phyloP scores from a whole-genome alignment of 92 coral and sea anemone species.

The Epizoanthus fatuus region DNA sequence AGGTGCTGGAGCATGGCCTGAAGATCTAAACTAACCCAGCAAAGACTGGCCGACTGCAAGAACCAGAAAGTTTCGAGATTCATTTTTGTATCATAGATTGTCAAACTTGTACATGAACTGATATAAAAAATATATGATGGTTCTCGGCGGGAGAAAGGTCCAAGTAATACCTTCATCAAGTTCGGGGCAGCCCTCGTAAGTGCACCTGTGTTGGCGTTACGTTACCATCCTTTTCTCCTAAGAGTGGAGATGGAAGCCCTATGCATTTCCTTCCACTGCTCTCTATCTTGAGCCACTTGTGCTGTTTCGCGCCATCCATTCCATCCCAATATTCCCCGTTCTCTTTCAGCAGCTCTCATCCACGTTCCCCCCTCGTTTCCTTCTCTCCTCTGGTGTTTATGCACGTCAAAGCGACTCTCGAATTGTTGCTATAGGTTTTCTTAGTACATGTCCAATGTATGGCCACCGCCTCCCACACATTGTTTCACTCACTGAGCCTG shows the following conservation, averaged over 20 bases:
- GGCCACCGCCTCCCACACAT: background rate
- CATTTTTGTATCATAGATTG: too few relatives aligned
- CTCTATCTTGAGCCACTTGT: slow-evolving; percentile 5
- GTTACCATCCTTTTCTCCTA: background rate
- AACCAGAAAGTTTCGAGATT: too few relatives aligned
- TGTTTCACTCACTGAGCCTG: background rate
- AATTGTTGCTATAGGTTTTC: background rate
- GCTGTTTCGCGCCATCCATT: background rate
- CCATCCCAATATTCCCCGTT: background rate
- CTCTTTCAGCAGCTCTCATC: background rate
- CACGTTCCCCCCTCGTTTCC: background rate
- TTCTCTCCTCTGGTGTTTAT: background rate
- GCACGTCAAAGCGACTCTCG: background rate
- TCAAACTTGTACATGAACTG: too few relatives aligned
- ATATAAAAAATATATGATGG: too few relatives aligned
- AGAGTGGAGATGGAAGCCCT: background rate
- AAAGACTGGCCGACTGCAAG: too few relatives aligned
- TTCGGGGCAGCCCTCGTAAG: too few relatives aligned
- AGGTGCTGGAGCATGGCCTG: too few relatives aligned
- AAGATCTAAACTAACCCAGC: too few relatives aligned
- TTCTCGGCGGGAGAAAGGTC: too few relatives aligned
- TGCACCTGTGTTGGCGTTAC: too few relatives aligned
- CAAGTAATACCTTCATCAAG: too few relatives aligned
- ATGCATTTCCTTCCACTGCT: background rate
- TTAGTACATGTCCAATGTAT: background rate